phyloP scores from a whole-genome alignment of 53 echinoderm and acorn worm species.

The Actinopyga echinites region DNA sequence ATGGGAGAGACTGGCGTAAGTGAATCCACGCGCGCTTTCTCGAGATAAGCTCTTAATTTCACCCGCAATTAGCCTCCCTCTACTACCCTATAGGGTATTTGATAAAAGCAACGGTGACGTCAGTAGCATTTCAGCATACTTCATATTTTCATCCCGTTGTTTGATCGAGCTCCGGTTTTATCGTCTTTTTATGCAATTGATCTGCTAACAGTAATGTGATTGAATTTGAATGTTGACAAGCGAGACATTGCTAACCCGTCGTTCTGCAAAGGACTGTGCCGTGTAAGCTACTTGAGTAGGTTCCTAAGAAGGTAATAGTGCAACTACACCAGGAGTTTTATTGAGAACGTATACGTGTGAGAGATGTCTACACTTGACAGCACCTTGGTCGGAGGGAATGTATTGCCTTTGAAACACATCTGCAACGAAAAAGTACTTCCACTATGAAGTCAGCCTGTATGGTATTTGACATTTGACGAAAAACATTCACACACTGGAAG shows the following conservation, averaged over 20 bases:
- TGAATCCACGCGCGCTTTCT: too few relatives aligned
- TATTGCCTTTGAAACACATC: too few relatives aligned
- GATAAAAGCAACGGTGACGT: conserved; percentile 25
- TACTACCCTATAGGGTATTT: conserved; percentile 33
- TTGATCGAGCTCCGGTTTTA: conserved; percentile 18
- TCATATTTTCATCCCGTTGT: conserved; percentile 5
- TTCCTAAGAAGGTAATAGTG: too few relatives aligned
- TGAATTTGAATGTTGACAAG: conserved; percentile 3
- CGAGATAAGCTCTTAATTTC: conserved; percentile 16
- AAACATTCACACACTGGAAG: too few relatives aligned
- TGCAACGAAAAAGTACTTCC: too few relatives aligned
- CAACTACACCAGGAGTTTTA: too few relatives aligned
- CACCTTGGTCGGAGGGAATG: too few relatives aligned
- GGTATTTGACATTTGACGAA: too few relatives aligned
- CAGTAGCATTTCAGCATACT: conserved; percentile 15
- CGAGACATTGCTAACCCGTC: background rate
- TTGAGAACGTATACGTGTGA: too few relatives aligned
- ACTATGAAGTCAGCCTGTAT: too few relatives aligned
- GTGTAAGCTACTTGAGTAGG: background rate
- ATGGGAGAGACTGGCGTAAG: too few relatives aligned
- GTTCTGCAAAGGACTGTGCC: background rate
- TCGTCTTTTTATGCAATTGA: conserved; percentile 30
- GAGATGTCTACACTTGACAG: too few relatives aligned
- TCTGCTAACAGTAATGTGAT: background rate
- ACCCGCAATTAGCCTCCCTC: conserved; percentile 30